Evolutionary conservation across 2,888 invertebrate species (phyloP), one percentile per base, ranked within the genome.

Genomic region (Arenicola marina): DNA sequence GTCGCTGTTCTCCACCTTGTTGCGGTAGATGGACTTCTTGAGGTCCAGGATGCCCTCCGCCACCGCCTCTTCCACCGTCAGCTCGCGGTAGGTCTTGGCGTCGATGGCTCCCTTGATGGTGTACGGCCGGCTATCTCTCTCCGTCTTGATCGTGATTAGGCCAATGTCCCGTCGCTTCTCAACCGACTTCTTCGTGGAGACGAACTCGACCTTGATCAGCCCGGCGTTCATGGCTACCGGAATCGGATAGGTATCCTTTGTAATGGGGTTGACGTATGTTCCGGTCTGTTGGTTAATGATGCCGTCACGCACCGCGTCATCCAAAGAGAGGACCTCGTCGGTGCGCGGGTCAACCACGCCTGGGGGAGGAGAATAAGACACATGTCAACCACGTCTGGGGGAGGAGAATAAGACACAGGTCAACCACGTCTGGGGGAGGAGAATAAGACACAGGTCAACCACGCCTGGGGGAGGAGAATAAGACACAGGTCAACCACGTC

Each of bases 141-240:
- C 72, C 7, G 76, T 77, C 62, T 75, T 77, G 46, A 82, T 76
- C n/a, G 80, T 79, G 48, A 82, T 77, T 4, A 82, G 67, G 3
- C 81, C 82, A 57, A 77, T 76, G 1, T 81, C 80, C 21, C 76
- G 72, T 32, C 75, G 72, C 66, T 79, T 78, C 62, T 82, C 79
- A 7, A 74, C 67, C 26, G 81, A 74, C 62, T 76, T 79, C 65
- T 71, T 71, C 43, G 73, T 75, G 3, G 78, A 73, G 33, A 76
- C 75, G 62, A 75, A 74, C 59, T 79, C 76, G 0, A 69, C 71
- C 51, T 66, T 70, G 56, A 82, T 75, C 24, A 72, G 63, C 0
- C 81, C 81, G 21, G 74, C 71, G 31, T 74, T 78, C 77, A 82
- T 81, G 29, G 82, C 82, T 32, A 77, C 73, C 1, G 75, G 70